Percentiles rank a stretch among this genome's conserved stretches.
Evolutionary conservation across 2,888 invertebrate species (phyloP).

Genomic region (Perizoma flavofasciatum): DNA sequence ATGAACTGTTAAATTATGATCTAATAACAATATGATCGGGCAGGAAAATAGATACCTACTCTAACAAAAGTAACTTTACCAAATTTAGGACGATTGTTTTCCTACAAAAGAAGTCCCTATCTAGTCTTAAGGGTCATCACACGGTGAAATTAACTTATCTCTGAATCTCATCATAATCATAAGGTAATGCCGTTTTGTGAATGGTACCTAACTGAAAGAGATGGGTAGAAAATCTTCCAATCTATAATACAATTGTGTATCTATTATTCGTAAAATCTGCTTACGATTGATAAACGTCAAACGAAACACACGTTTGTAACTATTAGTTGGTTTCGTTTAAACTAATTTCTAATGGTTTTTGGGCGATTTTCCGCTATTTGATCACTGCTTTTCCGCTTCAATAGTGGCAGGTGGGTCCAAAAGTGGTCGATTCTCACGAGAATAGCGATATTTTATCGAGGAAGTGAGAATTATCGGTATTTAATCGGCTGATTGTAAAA

Average conservation of each 20-base stretch:
- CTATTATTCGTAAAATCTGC: background rate
- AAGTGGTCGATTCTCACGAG: conserved; percentile 75
- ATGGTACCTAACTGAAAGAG: too few species aligned
- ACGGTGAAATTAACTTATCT: too few species aligned
- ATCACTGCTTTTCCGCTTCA: conserved; percentile 75
- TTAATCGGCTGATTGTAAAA: conserved; percentile 51
- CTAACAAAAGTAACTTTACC: too few species aligned
- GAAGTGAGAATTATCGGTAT: conserved; percentile 61
- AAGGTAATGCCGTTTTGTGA: too few species aligned
- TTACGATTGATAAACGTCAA: background rate
- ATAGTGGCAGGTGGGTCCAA: conserved; percentile 71
- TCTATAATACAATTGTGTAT: too few species aligned
- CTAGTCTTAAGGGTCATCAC: too few species aligned
- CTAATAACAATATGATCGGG: too few species aligned
- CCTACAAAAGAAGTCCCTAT: too few species aligned
- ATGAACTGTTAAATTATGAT: conserved; percentile 5
- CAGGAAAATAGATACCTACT: too few species aligned
- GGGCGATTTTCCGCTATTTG: conserved; percentile 80
- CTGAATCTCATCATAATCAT: too few species aligned
- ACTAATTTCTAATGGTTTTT: conserved; percentile 75
- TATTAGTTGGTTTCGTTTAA: conserved; percentile 29
- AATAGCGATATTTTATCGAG: conserved; percentile 66
- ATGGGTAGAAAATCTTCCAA: too few species aligned
- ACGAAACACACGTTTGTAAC: conserved; percentile 4
- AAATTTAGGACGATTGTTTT: too few species aligned